Evolutionary conservation across 2,888 invertebrate species (phyloP).

Genomic region (Leptogaster cylindrica): DNA sequence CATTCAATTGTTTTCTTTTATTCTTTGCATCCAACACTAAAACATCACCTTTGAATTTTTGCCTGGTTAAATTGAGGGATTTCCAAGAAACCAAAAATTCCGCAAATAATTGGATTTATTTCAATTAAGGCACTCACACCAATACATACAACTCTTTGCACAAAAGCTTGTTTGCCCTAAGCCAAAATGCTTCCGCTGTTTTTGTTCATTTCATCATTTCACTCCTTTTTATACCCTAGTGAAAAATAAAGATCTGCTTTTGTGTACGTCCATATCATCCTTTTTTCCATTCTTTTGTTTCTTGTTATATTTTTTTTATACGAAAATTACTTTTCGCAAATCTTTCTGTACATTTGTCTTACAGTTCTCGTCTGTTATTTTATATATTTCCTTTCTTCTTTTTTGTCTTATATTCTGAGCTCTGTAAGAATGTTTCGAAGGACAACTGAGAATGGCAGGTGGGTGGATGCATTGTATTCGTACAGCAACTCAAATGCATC

Average conservation of each 20-base stretch:
- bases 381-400: no score
- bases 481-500: no score
- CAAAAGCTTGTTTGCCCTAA: no score
- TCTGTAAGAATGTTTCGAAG: not conserved
- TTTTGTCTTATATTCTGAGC: no score
- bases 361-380: not conserved
- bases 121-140: slow-evolving; percentile 29
- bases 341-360: not conserved
- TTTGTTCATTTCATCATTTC: slow-evolving; percentile 6
- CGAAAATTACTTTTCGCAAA: not conserved
- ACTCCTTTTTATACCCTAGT: no score
- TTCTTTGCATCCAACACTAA: not conserved
- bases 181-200: not conserved
- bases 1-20: not conserved
- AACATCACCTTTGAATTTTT: not conserved
- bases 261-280: not conserved
- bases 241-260: not conserved
- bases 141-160: not conserved
- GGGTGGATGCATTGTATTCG: not conserved
- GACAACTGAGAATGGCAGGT: not conserved
- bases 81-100: slow-evolving; percentile 26
- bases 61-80: not conserved
- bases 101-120: slow-evolving; percentile 36
- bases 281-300: no score
- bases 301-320: no score